Evolutionary conservation across 2,888 invertebrate genomes (phyloP), one percentile per base, ranked within the genome.

Genomic region (Xanthostigma xanthostigma): DNA sequence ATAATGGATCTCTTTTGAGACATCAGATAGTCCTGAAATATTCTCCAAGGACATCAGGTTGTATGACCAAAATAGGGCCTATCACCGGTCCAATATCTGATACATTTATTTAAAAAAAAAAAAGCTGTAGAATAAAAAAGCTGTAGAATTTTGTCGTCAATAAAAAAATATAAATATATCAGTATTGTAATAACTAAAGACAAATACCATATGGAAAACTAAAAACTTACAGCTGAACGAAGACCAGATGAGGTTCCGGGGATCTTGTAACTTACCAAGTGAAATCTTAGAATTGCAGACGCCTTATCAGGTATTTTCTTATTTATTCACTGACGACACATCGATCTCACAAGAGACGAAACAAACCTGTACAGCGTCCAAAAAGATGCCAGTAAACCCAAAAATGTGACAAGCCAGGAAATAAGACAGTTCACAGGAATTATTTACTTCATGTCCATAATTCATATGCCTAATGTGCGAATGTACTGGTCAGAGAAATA

Each of bases 141-240:
- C n/a, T n/a, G n/a, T n/a, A n/a, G n/a, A n/a, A n/a, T n/a, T n/a
- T n/a, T n/a, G n/a, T n/a, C n/a, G n/a, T n/a, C n/a, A n/a, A n/a
- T n/a, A n/a, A n/a, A n/a, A n/a, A n/a, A n/a, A n/a, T n/a, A n/a
- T n/a, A n/a, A n/a, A n/a, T n/a, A n/a, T n/a, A n/a, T n/a, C n/a
- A n/a, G n/a, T n/a, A n/a, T n/a, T n/a, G n/a, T n/a, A n/a, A n/a
- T n/a, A n/a, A n/a, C 51, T 41, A 34, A 53, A 50, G 46, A 33
- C 45, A 42, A 52, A 53, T 52, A 12, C 34, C 40, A 52, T 53
- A 45, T 53, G 51, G 51, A 53, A 53, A 51, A 53, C 45, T 35
- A 53, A 53, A 52, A 50, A 47, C 41, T 48, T 52, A 48, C 45
- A 48, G 54, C 9, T 52, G 53, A 37, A 9, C 50, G 12, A 46